Evolutionary conservation across 2,888 invertebrate species (phyloP).

Genomic region (Drosophila bunnanda): DNA sequence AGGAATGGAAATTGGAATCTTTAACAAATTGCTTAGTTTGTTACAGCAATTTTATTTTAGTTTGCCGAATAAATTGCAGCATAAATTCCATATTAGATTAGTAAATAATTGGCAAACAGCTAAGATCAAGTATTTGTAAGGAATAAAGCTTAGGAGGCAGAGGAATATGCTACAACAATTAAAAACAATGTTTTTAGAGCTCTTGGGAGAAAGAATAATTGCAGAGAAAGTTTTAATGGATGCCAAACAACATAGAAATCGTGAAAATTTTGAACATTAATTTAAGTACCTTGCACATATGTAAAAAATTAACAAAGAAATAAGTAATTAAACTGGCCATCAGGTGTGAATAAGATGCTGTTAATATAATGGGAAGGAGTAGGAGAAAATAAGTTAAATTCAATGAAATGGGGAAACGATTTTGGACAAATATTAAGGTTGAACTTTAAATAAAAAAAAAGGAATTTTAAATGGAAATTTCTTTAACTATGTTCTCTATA

Average conservation of each 20-base stretch:
- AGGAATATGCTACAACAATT: conserved; percentile 4
- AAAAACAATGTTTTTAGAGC: conserved; percentile 1
- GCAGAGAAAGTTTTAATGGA: conserved; percentile 2
- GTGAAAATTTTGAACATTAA: neutral
- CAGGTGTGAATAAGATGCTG: neutral
- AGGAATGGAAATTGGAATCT: neutral
- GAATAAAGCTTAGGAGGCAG: neutral
- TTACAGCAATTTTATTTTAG: neutral
- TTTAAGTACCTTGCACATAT: neutral
- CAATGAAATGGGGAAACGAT: neutral
- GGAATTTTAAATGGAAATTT: too few species aligned
- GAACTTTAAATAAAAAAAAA: too few species aligned
- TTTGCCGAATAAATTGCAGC: neutral
- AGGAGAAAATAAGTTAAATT: neutral
- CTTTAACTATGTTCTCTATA: neutral
- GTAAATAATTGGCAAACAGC: too few species aligned
- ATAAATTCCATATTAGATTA: neutral
- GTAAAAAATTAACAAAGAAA: neutral
- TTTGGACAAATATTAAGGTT: too few species aligned
- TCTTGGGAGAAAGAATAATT: neutral
- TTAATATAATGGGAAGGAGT: neutral
- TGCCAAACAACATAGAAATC: neutral
- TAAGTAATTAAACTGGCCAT: neutral
- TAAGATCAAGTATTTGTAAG: conserved; percentile 2
- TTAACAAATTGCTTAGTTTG: neutral